Base-by-base conservation (phyloP, 2,113 vertebrate species). In the Pangasianodon gigas region DNA sequence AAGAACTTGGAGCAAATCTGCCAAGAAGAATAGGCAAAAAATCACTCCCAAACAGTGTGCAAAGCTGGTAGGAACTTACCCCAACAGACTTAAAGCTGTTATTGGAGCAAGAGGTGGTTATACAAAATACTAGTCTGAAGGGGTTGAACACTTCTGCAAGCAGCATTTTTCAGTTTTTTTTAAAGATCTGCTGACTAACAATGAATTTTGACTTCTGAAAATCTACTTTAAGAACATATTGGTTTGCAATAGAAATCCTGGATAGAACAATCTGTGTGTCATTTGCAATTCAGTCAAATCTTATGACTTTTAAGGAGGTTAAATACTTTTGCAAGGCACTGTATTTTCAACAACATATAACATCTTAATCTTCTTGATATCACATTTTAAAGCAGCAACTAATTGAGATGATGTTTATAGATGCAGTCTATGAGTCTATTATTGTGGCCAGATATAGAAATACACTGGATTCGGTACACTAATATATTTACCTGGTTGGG, bases 401-500 rank as follows among this genome's bases (percentile, higher is more conserved):
- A 83, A 58, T 41, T 0, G 46, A 54, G 14, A 51, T 54, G 44
- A 74, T 29, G 58, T 26, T 19, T 37, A 19, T 37, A 60, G 24
- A 29, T 77, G 91, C 85, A 93, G 87, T 92, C 62, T 71, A 7
- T 74, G 10, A 32, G 46, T 48, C 46, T 3, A 80, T n/a, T 2
- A 80, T 52, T 29, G 26, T 79, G 6, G 51, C 1, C 3, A 58
- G 37, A 83, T 56, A 83, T 2, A 56, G 16, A 41, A 83, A 37
- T 11, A 79, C 8, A 69, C 41, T n/a, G 44, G 16, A 80, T 16
- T 32, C 29, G 26, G 24, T 65, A 32, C 3, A 74, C n/a, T 84
- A 56, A 8, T 77, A 88, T 75, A 90, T 95, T 96, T 96, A 96
- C 96, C 96, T 96, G 94, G 91, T 95, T 93, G 90, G 92, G 93